Percentiles rank a stretch among this genome's conserved stretches.
These are phyloP conservation scores for Parauchenoglanis ngamensis DNA, from an alignment of 2,797 vertebrate genomes.

Conservation along the genomic window DNA sequence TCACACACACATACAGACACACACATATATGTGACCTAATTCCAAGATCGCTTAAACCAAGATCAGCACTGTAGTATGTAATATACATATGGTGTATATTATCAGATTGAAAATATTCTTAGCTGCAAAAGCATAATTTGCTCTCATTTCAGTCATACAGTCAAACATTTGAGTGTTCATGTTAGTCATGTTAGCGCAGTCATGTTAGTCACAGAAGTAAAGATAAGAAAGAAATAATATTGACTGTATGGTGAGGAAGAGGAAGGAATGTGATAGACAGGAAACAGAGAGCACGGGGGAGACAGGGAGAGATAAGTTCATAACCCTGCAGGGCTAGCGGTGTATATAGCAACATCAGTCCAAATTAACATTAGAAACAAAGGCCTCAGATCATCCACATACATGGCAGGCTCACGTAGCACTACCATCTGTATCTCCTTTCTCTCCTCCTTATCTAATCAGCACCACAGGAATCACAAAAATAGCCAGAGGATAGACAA, in stretches of 20 bases:
- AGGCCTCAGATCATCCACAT: constrained; percentile 58
- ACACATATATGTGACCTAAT: not conserved
- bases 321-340: constrained; percentile 59
- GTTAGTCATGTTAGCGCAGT: constrained; percentile 16
- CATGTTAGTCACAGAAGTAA: not conserved
- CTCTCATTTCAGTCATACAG: constrained; percentile 6
- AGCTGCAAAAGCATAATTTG: constrained; percentile 30
- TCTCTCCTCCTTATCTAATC: constrained; percentile 27
- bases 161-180: constrained; percentile 17
- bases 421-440: constrained; percentile 61
- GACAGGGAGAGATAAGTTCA: constrained; percentile 65
- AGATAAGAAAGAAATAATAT: constrained; percentile 15
- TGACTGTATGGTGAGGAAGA: constrained; percentile 8
- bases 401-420: constrained; percentile 49
- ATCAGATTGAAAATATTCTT: constrained; percentile 20
- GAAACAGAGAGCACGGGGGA: not conserved
- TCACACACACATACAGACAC: not conserved
- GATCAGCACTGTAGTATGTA: not conserved
- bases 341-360: constrained; percentile 49
- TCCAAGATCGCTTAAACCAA: constrained; percentile 22
- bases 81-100: constrained; percentile 48
- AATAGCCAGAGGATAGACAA: constrained; percentile 5
- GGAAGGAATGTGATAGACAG: constrained; percentile 12
- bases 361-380: constrained; percentile 46
- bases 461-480: constrained; percentile 17